Base-by-base conservation (phyloP, 2,113 vertebrate species). In the Falco punctatus region DNA sequence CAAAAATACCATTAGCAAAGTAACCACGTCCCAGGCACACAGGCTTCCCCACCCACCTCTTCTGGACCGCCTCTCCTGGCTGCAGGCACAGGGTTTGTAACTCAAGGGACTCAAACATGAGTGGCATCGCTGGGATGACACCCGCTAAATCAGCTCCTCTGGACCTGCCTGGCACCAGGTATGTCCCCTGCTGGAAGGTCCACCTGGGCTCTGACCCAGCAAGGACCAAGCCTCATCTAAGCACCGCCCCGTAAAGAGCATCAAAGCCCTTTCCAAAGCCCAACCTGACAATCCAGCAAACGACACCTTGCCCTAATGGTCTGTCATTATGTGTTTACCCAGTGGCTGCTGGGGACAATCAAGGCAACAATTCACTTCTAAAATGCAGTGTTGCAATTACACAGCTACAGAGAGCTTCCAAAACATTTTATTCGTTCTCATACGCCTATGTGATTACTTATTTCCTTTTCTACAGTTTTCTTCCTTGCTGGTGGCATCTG, bases 351-450 rank as follows among this genome's bases (percentile, higher is more conserved):
- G 96, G 66, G 93, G 97, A 97, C 97, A 96, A 98, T 98, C 94
- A 85, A 94, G 96, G 97, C 97, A 98, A 96, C 97, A 96, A 98
- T 96, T 97, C 96, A 97, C 97, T 97, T 97, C 96, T 95, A 91
- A 97, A 98, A 97, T 32, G 46, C 87, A 84, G 35, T 23, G 59
- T 83, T 55, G 71, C 81, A 97, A 98, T 97, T 96, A 95, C 9
- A 92, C 54, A 95, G 95, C 97, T 90, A 88, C 73, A 95, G 90
- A 96, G 91, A 95, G 96, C 90, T 97, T 94, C 91, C 94, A 96
- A 79, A 94, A 82, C 1, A 90, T 94, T 80, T 86, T 72, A 93
- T 87, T 96, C 88, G 70, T 92, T 95, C 74, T 93, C 87, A 65
- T 48, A 94, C 51, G 73, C 86, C 74, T 88, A 94, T 46, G 3